These are phyloP conservation scores for Pipra filicauda DNA, from an alignment of 2,113 vertebrate genomes.

Conservation along the genomic window DNA sequence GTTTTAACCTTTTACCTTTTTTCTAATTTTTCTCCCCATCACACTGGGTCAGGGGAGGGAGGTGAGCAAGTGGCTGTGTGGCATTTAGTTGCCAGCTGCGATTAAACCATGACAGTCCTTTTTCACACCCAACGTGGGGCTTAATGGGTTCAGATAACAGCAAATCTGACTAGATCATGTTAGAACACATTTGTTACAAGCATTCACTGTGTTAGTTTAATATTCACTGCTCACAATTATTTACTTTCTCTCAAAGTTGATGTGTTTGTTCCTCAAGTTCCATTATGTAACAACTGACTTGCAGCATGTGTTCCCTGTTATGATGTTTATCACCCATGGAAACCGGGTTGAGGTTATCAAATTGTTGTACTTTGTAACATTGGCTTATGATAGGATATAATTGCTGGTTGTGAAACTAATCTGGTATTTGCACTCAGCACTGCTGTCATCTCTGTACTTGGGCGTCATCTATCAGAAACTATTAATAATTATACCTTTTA, in stretches of 20 bases:
- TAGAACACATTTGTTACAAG: neutral
- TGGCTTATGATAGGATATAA: neutral
- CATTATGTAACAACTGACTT: neutral
- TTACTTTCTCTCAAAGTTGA: neutral
- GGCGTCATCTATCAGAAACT: neutral
- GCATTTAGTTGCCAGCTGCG: neutral
- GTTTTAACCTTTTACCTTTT: neutral
- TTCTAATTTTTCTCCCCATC: neutral
- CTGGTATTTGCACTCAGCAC: neutral
- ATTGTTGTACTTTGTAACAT: neutral
- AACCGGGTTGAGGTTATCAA: neutral
- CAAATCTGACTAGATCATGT: neutral
- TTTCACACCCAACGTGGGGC: neutral
- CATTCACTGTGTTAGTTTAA: neutral
- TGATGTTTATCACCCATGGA: neutral
- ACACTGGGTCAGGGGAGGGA: accelerated
- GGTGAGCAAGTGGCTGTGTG: neutral
- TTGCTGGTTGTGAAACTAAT: neutral
- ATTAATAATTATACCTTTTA: neutral
- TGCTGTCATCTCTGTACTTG: neutral
- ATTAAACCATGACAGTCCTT: neutral
- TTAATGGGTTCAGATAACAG: neutral
- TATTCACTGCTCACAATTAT: neutral
- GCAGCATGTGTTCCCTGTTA: neutral
- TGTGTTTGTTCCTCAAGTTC: neutral